Evolutionary conservation across 2,888 invertebrate genomes (phyloP).

Genomic region (Leucophenga montana): DNA sequence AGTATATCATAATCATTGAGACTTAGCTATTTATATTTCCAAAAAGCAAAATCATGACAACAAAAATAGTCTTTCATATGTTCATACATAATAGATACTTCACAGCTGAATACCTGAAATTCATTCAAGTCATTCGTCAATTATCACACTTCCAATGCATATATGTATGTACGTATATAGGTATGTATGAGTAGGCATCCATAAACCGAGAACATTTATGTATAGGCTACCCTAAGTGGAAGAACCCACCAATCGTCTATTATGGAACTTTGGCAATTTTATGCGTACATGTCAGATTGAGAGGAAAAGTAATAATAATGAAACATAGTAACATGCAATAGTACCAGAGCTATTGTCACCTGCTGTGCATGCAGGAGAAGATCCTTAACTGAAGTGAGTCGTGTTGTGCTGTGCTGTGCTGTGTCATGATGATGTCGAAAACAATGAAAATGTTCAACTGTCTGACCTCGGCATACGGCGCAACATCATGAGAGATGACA

Average conservation of each 20-base stretch:
- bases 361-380: neutral
- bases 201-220: no score
- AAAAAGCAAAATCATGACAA: no score
- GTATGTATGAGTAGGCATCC: neutral
- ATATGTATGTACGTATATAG: neutral
- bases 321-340: neutral
- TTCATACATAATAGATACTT: no score
- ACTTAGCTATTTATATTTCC: no score
- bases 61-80: no score
- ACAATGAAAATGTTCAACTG: conserved; percentile 29
- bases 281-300: conserved; percentile 14
- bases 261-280: conserved; percentile 8
- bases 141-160: conserved; percentile 6
- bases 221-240: neutral
- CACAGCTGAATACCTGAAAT: no score
- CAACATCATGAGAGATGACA: conserved; percentile 20
- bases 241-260: neutral
- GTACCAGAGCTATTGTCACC: neutral
- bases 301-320: conserved; percentile 14
- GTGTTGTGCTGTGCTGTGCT: neutral
- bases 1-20: no score
- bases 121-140: neutral
- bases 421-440: conserved; percentile 31
- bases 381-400: no score
- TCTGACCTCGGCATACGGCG: conserved; percentile 11